Conservation (phyloP, 2,888 invertebrate genomes). For the Phaedon cochleariae region DNA sequence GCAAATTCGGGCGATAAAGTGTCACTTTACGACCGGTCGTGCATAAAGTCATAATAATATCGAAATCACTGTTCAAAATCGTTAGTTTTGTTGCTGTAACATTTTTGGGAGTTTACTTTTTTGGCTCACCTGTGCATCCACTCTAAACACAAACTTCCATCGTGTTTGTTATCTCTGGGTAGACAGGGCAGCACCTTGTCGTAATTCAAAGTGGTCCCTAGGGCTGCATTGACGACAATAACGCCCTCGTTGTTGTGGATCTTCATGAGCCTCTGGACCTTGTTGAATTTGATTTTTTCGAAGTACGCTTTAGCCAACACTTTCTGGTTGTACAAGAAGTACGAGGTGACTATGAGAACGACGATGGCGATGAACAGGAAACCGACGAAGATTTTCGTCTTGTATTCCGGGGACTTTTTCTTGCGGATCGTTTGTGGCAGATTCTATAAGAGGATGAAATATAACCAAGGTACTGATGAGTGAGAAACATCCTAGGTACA, state of each 20-base stretch:
- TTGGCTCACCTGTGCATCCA: constrained; percentile 71
- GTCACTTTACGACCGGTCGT: too few species aligned
- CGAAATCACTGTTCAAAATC: too few species aligned
- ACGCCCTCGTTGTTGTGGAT: constrained; percentile 77
- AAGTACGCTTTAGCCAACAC: constrained; percentile 84
- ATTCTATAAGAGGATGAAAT: constrained; percentile 68
- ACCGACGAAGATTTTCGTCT: constrained; percentile 81
- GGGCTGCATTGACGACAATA: constrained; percentile 73
- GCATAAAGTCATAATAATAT: too few species aligned
- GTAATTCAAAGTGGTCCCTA: constrained; percentile 71
- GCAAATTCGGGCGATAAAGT: too few species aligned
- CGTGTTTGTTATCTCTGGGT: constrained; percentile 66
- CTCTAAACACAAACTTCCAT: constrained; percentile 80
- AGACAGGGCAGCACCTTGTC: constrained; percentile 79
- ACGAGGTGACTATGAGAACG: constrained; percentile 84
- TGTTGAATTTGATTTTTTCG: constrained; percentile 83
- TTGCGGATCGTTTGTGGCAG: constrained; percentile 78
- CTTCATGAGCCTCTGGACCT: constrained; percentile 76
- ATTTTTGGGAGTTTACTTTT: too few species aligned
- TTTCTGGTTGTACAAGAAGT: constrained; percentile 84
- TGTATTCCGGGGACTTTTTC: constrained; percentile 76
- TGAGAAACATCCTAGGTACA: too few species aligned
- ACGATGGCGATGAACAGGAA: constrained; percentile 83
- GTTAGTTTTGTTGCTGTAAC: too few species aligned
- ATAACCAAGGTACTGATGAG: too few species aligned